Base-by-base conservation (phyloP, 1,140 invertebrate species). In the Megalopta genalis region DNA sequence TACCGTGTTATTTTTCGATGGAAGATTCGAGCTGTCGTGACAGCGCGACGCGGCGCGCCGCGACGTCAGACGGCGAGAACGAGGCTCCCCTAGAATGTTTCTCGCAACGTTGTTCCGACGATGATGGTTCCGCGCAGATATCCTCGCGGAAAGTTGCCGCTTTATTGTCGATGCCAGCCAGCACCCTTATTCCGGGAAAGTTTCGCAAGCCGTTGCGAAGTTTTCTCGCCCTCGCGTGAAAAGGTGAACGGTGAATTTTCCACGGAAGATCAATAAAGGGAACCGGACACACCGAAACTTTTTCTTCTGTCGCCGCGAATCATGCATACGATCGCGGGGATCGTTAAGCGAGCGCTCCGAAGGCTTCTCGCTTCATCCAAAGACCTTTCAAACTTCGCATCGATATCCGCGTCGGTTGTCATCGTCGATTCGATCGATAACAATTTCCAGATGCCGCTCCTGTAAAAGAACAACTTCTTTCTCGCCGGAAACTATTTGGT, bases 201-300 rank as follows among this genome's bases (percentile, higher is more conserved):
- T 77, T 71, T 37, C 32, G 32, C 32, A 4, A 32, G 25, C 9
- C 23, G 1, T 42, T 25, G 16, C 6, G 46, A 10, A 75, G 63
- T 42, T 77, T 70, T 71, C 32, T 63, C 75, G 7, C 59, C 42
- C 62, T 70, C 57, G 9, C 32, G 67, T 16, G 42, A 42, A 27
- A 77, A 71, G 64, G 59, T 77, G 63, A 77, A 77, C 75, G 59
- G 2, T 1, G 59, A 71, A 77, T 77, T 71, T 63, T 63, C 32
- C 32, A 0, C 67, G 46, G 0, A 71, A 71, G 67, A 77, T 77
- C 75, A 54, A 77, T 77, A 77, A 52, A 71, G 7, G 4, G 21
- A 66, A 0, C 16, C 25, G 8, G 54, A 57, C 54, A n/a, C 18
- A n/a, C 1, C 18, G 32, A 16, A 39, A 77, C 42, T 54, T 77